Conservation (phyloP, 1,140 invertebrate genomes). For the Aphelinus atriplicis region DNA sequence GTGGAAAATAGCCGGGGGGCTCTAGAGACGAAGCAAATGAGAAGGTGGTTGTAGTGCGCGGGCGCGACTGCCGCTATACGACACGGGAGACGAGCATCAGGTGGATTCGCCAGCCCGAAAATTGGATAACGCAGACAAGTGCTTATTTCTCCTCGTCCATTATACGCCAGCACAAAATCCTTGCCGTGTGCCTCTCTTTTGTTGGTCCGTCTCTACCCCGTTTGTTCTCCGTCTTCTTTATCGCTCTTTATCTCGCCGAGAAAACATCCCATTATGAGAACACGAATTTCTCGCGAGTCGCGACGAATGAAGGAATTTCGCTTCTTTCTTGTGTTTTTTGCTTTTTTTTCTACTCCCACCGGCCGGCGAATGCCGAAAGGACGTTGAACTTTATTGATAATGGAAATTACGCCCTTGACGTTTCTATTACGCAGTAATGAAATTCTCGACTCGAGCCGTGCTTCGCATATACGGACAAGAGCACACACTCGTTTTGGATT, state of each 20-base stretch:
- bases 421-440: too few species aligned
- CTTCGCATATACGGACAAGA: too few species aligned
- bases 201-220: background rate
- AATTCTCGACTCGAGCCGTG: too few species aligned
- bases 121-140: conserved; percentile 27
- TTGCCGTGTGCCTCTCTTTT: conserved; percentile 8
- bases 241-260: conserved; percentile 14
- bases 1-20: too few species aligned
- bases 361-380: background rate
- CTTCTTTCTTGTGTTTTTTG: too few species aligned
- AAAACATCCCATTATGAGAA: conserved; percentile 13
- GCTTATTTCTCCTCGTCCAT: conserved; percentile 31
- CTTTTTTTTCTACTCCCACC: background rate
- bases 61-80: background rate
- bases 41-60: background rate
- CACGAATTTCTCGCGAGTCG: background rate
- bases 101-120: conserved; percentile 29
- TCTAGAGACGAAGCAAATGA: too few species aligned
- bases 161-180: conserved; percentile 24
- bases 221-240: background rate
- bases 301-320: conserved; percentile 7
- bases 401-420: too few species aligned
- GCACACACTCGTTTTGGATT: too few species aligned
- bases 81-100: conserved; percentile 24
- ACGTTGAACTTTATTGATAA: background rate